phyloP scores from a whole-genome alignment of 2,888 invertebrate genomes.

The Ferdinandea cuprea region DNA sequence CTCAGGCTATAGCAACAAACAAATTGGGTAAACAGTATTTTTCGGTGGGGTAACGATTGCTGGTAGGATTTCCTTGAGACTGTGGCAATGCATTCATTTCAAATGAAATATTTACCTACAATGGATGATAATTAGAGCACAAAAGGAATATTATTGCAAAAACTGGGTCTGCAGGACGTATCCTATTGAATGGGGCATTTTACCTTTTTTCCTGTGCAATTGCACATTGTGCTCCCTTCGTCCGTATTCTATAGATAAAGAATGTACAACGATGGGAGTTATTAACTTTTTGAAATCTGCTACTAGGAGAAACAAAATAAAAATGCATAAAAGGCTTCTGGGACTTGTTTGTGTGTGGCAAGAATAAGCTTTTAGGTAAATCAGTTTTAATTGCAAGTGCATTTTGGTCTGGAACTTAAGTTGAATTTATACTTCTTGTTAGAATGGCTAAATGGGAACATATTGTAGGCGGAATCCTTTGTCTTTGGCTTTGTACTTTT shows the following conservation, averaged over 20 bases:
- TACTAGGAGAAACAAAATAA: neutral
- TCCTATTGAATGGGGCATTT: constrained; percentile 39
- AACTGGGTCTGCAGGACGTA: constrained; percentile 55
- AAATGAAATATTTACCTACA: constrained; percentile 73
- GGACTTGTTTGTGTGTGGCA: neutral
- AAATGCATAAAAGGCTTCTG: neutral
- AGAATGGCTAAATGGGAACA: neutral
- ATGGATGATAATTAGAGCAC: constrained; percentile 73
- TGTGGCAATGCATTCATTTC: constrained; percentile 68
- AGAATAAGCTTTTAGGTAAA: constrained; percentile 1
- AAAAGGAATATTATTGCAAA: constrained; percentile 60
- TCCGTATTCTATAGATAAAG: no score
- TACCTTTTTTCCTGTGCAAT: constrained; percentile 7
- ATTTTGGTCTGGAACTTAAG: no score
- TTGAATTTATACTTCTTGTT: neutral
- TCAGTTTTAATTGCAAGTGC: neutral
- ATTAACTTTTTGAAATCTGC: constrained; percentile 40
- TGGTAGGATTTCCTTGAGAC: constrained; percentile 55
- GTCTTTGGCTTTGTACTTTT: no score
- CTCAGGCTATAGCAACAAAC: constrained; percentile 36
- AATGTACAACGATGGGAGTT: constrained; percentile 40
- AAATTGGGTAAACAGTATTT: constrained; percentile 56
- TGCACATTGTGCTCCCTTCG: constrained; percentile 24
- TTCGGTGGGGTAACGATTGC: constrained; percentile 38
- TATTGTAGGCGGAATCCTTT: no score